These are phyloP conservation scores for Anthonomus grandis DNA, from an alignment of 1,140 invertebrate species.

Conservation along the genomic window DNA sequence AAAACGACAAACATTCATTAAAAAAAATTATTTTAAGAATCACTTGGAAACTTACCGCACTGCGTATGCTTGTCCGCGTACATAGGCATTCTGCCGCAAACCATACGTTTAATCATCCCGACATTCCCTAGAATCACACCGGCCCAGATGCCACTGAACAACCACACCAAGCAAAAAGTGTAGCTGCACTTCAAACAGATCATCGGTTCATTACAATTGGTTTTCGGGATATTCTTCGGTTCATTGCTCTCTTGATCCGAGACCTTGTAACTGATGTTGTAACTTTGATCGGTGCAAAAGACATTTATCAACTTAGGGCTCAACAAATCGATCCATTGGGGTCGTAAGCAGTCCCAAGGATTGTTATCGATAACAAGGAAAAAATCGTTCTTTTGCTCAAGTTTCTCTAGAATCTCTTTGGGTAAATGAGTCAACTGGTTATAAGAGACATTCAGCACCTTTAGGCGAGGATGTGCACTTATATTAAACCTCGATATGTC, in stretches of 20 bases:
- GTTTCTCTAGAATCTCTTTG: slow-evolving; percentile 10
- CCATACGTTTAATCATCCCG: slow-evolving; percentile 12
- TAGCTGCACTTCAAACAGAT: slow-evolving; percentile 21
- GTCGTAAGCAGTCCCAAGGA: slow-evolving; percentile 26
- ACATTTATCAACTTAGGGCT: slow-evolving; percentile 6
- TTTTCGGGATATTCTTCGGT: neutral
- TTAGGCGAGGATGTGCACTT: slow-evolving; percentile 9
- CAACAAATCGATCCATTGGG: slow-evolving; percentile 20
- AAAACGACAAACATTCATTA: too few species aligned
- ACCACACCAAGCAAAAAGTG: slow-evolving; percentile 23
- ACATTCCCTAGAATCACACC: slow-evolving; percentile 31
- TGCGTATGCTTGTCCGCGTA: slow-evolving; percentile 13
- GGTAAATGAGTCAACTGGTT: slow-evolving; percentile 24
- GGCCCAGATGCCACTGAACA: slow-evolving; percentile 23
- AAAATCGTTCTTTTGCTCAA: slow-evolving; percentile 20
- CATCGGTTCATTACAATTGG: neutral
- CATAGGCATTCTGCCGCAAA: slow-evolving; percentile 6
- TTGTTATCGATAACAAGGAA: slow-evolving; percentile 23
- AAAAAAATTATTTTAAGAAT: neutral
- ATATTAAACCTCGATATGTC: slow-evolving; percentile 24
- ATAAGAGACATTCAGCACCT: slow-evolving; percentile 21
- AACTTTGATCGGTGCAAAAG: slow-evolving; percentile 16
- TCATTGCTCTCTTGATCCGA: too few species aligned
- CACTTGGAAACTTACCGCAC: slow-evolving; percentile 12
- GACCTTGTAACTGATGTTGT: neutral